These are phyloP conservation scores for Phaenicophaeus curvirostris DNA, from an alignment of 2,797 vertebrate species.

Conservation along the genomic window DNA sequence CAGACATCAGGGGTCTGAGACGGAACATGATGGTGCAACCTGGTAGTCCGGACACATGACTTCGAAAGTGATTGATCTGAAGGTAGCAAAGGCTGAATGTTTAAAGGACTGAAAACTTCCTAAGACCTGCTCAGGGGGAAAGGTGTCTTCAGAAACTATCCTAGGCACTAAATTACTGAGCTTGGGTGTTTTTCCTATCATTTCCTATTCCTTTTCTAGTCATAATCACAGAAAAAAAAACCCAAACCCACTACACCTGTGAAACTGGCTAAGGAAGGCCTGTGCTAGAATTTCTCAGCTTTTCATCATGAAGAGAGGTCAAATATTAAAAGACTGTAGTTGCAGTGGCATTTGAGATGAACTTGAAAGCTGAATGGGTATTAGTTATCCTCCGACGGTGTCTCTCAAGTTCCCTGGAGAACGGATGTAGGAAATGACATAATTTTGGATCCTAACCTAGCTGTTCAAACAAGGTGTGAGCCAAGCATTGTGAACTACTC, in stretches of 20 bases:
- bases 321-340: background rate
- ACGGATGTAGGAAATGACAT: background rate
- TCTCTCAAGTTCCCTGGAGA: background rate
- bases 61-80: background rate
- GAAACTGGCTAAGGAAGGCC: background rate
- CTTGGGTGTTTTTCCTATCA: background rate
- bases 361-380: background rate
- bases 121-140: background rate
- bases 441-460: background rate
- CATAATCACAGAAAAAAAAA: too few species aligned
- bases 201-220: background rate
- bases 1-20: background rate
- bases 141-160: background rate
- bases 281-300: background rate
- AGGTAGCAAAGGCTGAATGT: background rate
- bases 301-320: background rate
- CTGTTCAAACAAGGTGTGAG: background rate
- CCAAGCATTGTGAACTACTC: background rate
- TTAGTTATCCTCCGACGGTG: background rate
- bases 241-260: background rate
- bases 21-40: background rate
- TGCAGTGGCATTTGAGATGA: background rate
- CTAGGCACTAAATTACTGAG: background rate
- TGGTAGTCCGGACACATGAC: background rate
- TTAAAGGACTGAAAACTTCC: background rate